Evolutionary conservation across 2,888 invertebrate species (phyloP), one percentile per base, ranked within the genome.

Genomic region (Parascotia fuliginaria): DNA sequence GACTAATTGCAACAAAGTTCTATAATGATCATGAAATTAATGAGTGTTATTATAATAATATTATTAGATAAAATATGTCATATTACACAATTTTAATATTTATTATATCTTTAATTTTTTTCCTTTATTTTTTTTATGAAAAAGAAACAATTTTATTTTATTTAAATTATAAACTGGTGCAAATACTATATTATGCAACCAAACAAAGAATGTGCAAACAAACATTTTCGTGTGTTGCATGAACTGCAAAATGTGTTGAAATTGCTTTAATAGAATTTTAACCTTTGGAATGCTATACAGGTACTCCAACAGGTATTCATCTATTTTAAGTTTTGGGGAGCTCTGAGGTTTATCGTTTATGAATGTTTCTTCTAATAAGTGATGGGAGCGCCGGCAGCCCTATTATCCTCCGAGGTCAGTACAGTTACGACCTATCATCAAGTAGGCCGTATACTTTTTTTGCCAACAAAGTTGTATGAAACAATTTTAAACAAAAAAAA

Each of bases 171-270:
- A 9, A n/a, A 27, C 14, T 61, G 41, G 51, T 55, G 59, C 43
- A 47, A 55, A 32, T 12, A 9, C 32, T 13, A 31, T 11, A 14
- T 29, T 32, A 42, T 24, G 42, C n/a, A 9, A 31, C 14, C 9
- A 22, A 15, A 24, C 42, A 42, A 33, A 61, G 54, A 57, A 46
- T 60, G 31, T 31, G 11, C 41, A 54, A 5, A 38, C 44, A 58
- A 32, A 46, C 45, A 52, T 42, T 48, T 48, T 29, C 29, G 1
- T 29, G 45, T 59, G 38, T 45, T 16, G 9, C 36, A 19, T 19
- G 7, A 7, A 24, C 24, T 9, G 7, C 24, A 7, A 24, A 2
- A 24, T 24, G 24, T 24, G 3, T 9, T 11, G 16, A 9, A 11
- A 14, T 36, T 36, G 11, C 29, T 29, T 29, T 9, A 29, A n/a